phyloP scores from a whole-genome alignment of 2,888 invertebrate genomes.

The Frankliniella fusca region DNA sequence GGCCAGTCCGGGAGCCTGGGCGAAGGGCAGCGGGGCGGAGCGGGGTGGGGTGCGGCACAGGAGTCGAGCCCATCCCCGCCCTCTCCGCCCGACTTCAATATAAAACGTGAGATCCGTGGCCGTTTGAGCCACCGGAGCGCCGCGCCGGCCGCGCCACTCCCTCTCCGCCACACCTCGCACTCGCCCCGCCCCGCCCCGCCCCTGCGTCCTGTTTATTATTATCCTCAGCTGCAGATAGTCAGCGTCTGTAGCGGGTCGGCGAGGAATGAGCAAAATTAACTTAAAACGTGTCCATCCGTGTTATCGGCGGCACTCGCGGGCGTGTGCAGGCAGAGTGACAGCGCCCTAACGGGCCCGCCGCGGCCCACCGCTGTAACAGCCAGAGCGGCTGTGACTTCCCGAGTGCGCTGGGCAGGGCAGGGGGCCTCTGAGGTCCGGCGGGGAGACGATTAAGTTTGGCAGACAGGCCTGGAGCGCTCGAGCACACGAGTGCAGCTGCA shows the following conservation, averaged over 20 bases:
- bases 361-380: not conserved
- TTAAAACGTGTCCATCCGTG: not conserved
- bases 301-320: not conserved
- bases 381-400: not conserved
- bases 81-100: constrained; percentile 25
- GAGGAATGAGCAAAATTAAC: not conserved
- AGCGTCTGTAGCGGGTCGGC: not conserved
- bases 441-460: too few relatives aligned
- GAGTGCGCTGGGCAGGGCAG: too few relatives aligned
- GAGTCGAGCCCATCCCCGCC: not conserved
- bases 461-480: too few relatives aligned
- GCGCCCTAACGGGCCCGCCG: not conserved
- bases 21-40: not conserved
- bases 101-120: constrained; percentile 26
- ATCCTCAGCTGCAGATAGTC: not conserved
- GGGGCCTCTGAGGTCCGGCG: too few relatives aligned
- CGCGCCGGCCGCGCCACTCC: not conserved
- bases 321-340: not conserved
- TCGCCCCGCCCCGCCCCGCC: too few relatives aligned
- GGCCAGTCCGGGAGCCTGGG: not conserved
- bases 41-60: not conserved
- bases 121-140: not conserved
- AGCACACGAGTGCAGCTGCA: too few relatives aligned
- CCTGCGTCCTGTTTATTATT: too few relatives aligned
- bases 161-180: not conserved